Conservation (phyloP, 2,113 vertebrate species). For the Paracanthobrama guichenoti region DNA sequence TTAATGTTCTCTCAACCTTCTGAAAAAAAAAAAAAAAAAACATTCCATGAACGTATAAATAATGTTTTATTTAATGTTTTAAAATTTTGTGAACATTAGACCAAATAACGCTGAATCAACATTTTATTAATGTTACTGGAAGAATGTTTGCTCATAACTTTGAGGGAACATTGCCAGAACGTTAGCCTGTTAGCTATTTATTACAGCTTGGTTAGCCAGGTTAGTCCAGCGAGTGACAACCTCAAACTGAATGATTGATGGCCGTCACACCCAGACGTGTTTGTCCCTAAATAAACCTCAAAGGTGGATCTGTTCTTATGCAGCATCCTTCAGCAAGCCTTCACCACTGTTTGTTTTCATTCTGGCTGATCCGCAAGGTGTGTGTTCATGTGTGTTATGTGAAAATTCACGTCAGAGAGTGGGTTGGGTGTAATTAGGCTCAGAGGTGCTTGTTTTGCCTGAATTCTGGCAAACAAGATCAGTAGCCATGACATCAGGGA, state of each 20-base stretch:
- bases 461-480: constrained; percentile 37
- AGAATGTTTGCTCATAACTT: no score
- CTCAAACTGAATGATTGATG: constrained; percentile 24
- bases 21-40: no score
- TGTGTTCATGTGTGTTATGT: constrained; percentile 16
- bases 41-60: no score
- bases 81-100: no score
- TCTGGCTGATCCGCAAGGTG: constrained; percentile 8
- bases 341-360: background rate
- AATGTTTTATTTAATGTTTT: no score
- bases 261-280: background rate
- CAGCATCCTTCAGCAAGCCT: background rate
- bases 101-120: no score
- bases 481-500: background rate
- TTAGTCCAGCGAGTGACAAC: background rate
- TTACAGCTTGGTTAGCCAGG: background rate
- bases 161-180: no score
- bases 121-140: no score
- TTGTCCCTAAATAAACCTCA: constrained; percentile 1
- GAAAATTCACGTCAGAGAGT: constrained; percentile 35
- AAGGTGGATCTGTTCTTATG: background rate
- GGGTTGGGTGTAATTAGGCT: constrained; percentile 46
- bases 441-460: constrained; percentile 53
- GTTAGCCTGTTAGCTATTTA: background rate
- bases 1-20: no score